Conservation (phyloP, 1,140 invertebrate species). For the Scylla paramamosain region DNA sequence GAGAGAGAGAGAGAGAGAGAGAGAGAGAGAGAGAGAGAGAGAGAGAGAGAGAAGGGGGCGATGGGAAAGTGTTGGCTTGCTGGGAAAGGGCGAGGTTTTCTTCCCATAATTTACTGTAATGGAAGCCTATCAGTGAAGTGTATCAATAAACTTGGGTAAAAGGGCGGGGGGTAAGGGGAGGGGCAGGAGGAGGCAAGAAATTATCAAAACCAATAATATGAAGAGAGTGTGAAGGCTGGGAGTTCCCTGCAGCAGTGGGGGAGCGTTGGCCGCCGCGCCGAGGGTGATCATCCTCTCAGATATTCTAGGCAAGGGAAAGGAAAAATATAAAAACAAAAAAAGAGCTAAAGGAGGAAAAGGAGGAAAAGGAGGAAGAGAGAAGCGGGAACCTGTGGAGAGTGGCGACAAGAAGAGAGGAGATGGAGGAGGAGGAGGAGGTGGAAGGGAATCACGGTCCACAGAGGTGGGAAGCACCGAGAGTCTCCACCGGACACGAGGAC, state of each 20-base stretch:
- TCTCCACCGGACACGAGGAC: neutral
- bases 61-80: neutral
- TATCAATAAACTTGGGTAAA: neutral
- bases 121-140: neutral
- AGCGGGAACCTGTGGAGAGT: neutral
- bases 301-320: neutral
- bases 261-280: neutral
- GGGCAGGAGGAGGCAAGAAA: neutral
- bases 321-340: neutral
- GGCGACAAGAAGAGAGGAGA: neutral
- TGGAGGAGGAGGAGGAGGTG: neutral
- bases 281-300: neutral
- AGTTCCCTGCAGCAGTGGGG: neutral
- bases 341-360: neutral
- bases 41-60: neutral
- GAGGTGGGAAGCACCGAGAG: neutral
- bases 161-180: neutral
- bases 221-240: neutral
- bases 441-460: no score
- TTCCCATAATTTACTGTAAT: neutral
- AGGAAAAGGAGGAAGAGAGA: neutral
- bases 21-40: neutral
- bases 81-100: neutral
- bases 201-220: neutral
- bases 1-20: neutral